Conservation (phyloP, 1,140 invertebrate species). For the Ditylenchus dipsaci region DNA sequence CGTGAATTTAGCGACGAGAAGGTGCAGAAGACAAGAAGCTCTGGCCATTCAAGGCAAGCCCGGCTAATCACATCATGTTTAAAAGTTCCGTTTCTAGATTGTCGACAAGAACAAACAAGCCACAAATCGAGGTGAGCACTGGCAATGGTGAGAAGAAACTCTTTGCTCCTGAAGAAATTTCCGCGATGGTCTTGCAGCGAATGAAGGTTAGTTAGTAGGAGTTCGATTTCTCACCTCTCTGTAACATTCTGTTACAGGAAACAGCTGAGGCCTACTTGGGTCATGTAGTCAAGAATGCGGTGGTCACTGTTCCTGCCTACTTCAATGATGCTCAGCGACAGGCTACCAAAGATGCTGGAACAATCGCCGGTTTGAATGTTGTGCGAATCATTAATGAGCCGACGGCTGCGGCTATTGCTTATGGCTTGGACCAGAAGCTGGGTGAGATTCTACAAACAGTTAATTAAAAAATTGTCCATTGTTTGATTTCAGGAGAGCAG, state of each 20-base stretch:
- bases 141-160: conserved; percentile 41
- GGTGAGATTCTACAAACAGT: conserved; percentile 74
- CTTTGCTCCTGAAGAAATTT: conserved; percentile 34
- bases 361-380: conserved; percentile 65
- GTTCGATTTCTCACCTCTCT: too few species aligned
- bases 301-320: conserved; percentile 60
- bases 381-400: conserved; percentile 75
- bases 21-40: conserved; percentile 91
- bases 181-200: not conserved
- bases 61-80: not conserved
- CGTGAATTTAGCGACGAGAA: conserved; percentile 87
- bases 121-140: conserved; percentile 53
- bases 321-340: conserved; percentile 72
- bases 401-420: conserved; percentile 76
- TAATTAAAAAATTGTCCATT: too few species aligned
- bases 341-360: conserved; percentile 72
- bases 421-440: conserved; percentile 74
- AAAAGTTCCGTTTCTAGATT: conserved; percentile 38
- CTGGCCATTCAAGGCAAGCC: conserved; percentile 74
- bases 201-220: conserved; percentile 6
- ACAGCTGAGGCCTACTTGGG: conserved; percentile 32
- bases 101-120: conserved; percentile 57
- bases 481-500: conserved; percentile 49
- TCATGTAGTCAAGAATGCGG: conserved; percentile 62
- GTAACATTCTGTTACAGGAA: not conserved